Base-by-base conservation (phyloP, 2,797 vertebrate genomes). In the Tauraco hartlaubi region DNA sequence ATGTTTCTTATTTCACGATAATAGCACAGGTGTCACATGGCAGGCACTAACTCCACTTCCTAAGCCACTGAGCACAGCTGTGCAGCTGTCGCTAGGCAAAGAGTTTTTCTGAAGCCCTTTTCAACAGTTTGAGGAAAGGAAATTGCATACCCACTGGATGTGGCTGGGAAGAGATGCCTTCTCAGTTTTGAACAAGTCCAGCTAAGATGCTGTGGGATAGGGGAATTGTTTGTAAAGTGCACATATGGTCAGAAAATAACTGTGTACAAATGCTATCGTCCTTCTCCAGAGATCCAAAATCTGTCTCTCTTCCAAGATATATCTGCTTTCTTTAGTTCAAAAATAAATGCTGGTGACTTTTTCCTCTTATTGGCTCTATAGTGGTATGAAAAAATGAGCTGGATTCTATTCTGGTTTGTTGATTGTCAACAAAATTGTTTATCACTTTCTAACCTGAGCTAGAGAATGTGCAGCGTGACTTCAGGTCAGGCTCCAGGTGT, bases 391-490 rank as follows among this genome's bases (percentile, higher is more conserved):
- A 89, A 85, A 91, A 85, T 59, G 33, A 67, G 21, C 55, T 85
- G 58, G 7, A 78, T 94, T 92, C 39, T 90, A 9, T 79, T 96
- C 52, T 52, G 37, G n/a, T 85, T 92, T 95, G 41, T 78, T 82
- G 61, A 66, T 61, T 5, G 2, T 92, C 51, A 87, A 76, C 28
- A 78, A 33, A 73, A 73, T 28, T 52, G 9, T 76, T 91, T 91
- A 85, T 90, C 85, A n/a, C 52, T 88, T 90, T 81, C 44, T 62
- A 72, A 56, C 5, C 0, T 92, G 33, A 89, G 26, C 37, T 44
- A 88, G 78, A 52, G 55, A 51, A 26, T 19, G 18, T 17, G 21
- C 66, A 91, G 62, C 0, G 4, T 73, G 55, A 77, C 28, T 94
- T 64, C 59, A 74, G 75, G 58, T 77, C 51, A 62, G 68, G 48